phyloP scores from a whole-genome alignment of 37 sponge, comb jelly and placozoan species.

The Beroe ovata region DNA sequence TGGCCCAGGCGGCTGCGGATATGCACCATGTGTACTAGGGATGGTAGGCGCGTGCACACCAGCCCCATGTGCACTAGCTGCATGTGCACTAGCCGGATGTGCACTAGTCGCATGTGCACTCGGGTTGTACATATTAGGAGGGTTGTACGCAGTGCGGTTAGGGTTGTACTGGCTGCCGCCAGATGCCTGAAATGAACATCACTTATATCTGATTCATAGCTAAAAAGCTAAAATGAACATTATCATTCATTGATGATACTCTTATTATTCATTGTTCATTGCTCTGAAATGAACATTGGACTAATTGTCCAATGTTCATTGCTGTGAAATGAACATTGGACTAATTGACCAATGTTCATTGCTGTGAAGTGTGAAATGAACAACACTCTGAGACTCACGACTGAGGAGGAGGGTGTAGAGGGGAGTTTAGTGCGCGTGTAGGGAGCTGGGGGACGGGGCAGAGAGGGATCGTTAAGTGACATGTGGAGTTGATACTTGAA shows the following conservation, averaged over 20 bases:
- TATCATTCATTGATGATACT: too few relatives aligned
- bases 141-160: neutral
- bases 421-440: constrained; percentile 14
- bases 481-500: constrained; percentile 62
- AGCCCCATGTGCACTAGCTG: neutral
- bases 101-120: neutral
- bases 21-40: neutral
- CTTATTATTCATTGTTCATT: too few relatives aligned
- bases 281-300: too few relatives aligned
- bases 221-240: too few relatives aligned
- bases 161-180: neutral
- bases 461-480: constrained; percentile 41
- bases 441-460: constrained; percentile 45
- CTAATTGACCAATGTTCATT: too few relatives aligned
- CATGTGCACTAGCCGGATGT: neutral
- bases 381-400: neutral
- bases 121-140: neutral
- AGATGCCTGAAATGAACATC: neutral
- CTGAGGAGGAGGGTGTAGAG: neutral
- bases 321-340: too few relatives aligned
- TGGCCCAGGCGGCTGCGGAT: neutral
- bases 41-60: too few relatives aligned
- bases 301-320: too few relatives aligned
- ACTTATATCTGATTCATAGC: too few relatives aligned
- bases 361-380: too few relatives aligned